phyloP scores from a whole-genome alignment of 2,113 vertebrate species.

The Sebastes fasciatus region DNA sequence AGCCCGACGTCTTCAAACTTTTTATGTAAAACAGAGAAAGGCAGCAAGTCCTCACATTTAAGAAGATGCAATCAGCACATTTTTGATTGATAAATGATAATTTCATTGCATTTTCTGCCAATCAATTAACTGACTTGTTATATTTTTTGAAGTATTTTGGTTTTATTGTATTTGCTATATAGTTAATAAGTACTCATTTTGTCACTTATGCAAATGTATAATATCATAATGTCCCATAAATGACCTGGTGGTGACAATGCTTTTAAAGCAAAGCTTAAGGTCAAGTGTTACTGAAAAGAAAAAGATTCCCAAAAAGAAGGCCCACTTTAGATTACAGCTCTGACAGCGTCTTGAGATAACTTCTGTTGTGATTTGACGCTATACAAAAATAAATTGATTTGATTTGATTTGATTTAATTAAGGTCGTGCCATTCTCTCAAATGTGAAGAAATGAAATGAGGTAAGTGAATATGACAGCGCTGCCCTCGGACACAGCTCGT shows the following conservation, averaged over 20 bases:
- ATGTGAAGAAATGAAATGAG: constrained; percentile 25
- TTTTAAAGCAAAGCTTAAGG: constrained; percentile 1
- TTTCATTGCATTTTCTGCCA: background rate
- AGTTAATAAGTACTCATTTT: background rate
- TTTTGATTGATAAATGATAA: background rate
- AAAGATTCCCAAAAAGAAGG: background rate
- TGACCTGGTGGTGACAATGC: background rate
- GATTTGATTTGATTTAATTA: too few relatives aligned
- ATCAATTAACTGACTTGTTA: background rate
- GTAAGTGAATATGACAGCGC: constrained; percentile 60
- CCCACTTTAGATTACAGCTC: background rate
- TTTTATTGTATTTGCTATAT: background rate
- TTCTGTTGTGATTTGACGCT: too few relatives aligned
- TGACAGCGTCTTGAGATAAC: too few relatives aligned
- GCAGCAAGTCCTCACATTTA: too few relatives aligned
- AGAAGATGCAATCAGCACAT: too few relatives aligned
- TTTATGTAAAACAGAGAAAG: too few relatives aligned
- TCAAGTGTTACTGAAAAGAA: background rate
- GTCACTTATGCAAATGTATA: background rate
- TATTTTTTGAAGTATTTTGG: background rate
- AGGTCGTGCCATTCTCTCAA: constrained; percentile 33
- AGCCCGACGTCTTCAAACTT: too few relatives aligned
- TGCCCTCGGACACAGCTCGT: constrained; percentile 35
- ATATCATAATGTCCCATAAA: background rate
- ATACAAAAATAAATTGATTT: too few relatives aligned